Evolutionary conservation across 2,113 vertebrate genomes (phyloP), one percentile per base, ranked within the genome.

Genomic region (Heliornis fulica): DNA sequence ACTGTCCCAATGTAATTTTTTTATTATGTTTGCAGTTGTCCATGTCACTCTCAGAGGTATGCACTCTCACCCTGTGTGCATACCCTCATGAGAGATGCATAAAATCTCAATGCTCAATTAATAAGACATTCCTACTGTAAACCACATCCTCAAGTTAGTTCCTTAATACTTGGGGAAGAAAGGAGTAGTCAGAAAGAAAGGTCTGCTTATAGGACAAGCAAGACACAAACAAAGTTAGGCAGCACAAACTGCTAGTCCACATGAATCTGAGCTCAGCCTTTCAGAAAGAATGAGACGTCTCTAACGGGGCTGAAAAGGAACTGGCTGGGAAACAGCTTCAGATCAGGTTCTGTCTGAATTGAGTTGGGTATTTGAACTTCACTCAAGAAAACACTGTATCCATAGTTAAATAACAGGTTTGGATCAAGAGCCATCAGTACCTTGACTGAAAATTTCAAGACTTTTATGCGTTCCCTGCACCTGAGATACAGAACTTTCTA

Each of bases 41-140:
- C 9, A 1, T 31, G 61, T 56, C 5, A 7, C 11, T 66, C 10
- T 70, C 3, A 0, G 38, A n/a, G 2, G 6, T 70, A 61, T 9
- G 21, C 31, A 31, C 14, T 69, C 79, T 76, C 59, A 74, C 51
- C 8, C 74, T 25, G 28, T 2, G 28, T 28, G 21, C 16, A 34
- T 16, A 45, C n/a, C 29, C 13, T 0, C 0, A 53, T 29, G 8
- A 78, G 32, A 66, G 17, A 9, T 9, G 11, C 53, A 46, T 41
- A 72, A 75, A 93, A 54, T 7, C 22, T 82, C 43, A 46, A 28
- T 15, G 10, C 22, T 84, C 11, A 1, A 43, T 75, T 70, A 84
- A 5, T 26, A 71, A 63, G 4, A 20, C 59, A 7, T 19, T 84
- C 15, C 13, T 60, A 51, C 36, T 89, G 28, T 53, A 89, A 78